Percentiles rank a stretch among this genome's conserved stretches.
These are phyloP conservation scores for Tenthredo livida DNA, from an alignment of 2,888 invertebrate species.

Conservation along the genomic window DNA sequence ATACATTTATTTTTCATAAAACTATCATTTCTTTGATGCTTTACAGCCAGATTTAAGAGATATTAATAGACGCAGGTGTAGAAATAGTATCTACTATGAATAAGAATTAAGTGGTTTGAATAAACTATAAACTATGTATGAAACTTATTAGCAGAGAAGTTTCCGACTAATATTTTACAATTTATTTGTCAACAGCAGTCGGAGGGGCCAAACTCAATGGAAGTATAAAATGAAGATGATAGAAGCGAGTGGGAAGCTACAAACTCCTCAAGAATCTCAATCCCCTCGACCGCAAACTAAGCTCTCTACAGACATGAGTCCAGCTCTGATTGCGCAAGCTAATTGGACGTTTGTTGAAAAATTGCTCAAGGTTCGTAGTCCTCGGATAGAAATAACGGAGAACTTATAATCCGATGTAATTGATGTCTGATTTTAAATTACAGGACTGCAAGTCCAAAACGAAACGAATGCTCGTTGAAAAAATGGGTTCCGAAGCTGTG, in stretches of 20 bases:
- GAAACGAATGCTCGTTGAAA: slow-evolving; percentile 98
- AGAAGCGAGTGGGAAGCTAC: slow-evolving; percentile 73
- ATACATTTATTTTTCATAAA: neutral
- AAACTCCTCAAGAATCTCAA: slow-evolving; percentile 74
- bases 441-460: slow-evolving; percentile 96
- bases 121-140: neutral
- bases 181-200: slow-evolving; percentile 66
- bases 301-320: slow-evolving; percentile 85
- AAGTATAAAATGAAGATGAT: slow-evolving; percentile 77
- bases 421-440: slow-evolving; percentile 18
- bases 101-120: neutral
- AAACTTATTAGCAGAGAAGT: neutral
- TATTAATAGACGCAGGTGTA: neutral
- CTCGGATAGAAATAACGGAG: neutral
- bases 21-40: neutral
- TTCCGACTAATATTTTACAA: neutral
- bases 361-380: slow-evolving; percentile 88
- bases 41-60: neutral
- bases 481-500: slow-evolving; percentile 98
- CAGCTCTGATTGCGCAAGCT: slow-evolving; percentile 95
- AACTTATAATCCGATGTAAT: slow-evolving; percentile 13
- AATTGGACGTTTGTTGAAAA: slow-evolving; percentile 99
- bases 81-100: neutral
- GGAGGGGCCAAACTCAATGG: slow-evolving; percentile 76
- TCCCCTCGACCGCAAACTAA: slow-evolving; percentile 78